These are phyloP conservation scores for Drosophila melanica DNA, from an alignment of 1,140 invertebrate genomes.

Conservation along the genomic window DNA sequence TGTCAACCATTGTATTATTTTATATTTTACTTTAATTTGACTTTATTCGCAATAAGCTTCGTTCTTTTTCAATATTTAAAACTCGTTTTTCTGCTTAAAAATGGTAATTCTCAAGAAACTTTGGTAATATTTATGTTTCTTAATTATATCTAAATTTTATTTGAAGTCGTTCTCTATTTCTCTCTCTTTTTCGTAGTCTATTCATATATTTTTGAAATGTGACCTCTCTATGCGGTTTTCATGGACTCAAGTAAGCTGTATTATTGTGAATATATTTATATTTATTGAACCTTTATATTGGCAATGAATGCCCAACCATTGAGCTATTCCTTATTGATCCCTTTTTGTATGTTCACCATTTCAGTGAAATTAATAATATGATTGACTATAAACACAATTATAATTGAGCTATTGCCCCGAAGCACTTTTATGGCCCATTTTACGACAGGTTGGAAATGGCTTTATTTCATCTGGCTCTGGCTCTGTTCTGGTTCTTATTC, in stretches of 20 bases:
- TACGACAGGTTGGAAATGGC: constrained; percentile 48
- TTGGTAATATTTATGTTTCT: too few species aligned
- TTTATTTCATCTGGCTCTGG: constrained; percentile 43
- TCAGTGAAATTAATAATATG: constrained; percentile 15
- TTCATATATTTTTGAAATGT: background rate
- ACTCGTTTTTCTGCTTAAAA: too few species aligned
- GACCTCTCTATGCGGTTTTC: background rate
- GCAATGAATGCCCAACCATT: too few species aligned
- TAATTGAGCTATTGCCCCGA: constrained; percentile 38
- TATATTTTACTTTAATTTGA: too few species aligned
- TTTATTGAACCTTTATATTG: too few species aligned
- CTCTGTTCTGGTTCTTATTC: too few species aligned
- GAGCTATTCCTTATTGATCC: background rate
- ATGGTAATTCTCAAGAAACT: too few species aligned
- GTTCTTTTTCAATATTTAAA: too few species aligned
- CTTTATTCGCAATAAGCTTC: too few species aligned
- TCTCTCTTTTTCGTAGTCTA: background rate
- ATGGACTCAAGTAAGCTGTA: background rate
- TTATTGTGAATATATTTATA: background rate
- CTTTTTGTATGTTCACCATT: background rate
- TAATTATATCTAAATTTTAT: too few species aligned
- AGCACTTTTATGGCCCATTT: constrained; percentile 54
- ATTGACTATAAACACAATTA: constrained; percentile 28
- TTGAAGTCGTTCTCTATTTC: background rate
- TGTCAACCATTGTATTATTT: too few species aligned